These are phyloP conservation scores for Drosophila tripunctata DNA, from an alignment of 2,888 invertebrate genomes.

Conservation along the genomic window DNA sequence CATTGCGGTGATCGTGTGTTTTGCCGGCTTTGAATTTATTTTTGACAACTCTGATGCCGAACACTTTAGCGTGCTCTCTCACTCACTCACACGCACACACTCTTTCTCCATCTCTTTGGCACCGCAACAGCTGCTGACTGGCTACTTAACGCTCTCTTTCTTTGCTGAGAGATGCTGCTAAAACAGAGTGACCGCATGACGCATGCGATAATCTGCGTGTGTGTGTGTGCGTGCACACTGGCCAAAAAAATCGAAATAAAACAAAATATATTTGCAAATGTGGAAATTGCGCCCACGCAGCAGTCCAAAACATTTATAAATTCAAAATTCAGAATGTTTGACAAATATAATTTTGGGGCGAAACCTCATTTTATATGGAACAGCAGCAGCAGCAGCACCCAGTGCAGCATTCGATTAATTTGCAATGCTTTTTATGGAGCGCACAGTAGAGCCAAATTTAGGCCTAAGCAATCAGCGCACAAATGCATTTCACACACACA, in stretches of 20 bases:
- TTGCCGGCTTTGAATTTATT: slow-evolving; percentile 72
- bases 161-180: slow-evolving; percentile 57
- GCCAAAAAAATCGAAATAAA: slow-evolving; percentile 42
- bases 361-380: slow-evolving; percentile 39
- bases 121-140: slow-evolving; percentile 53
- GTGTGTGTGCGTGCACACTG: slow-evolving; percentile 27
- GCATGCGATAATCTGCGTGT: slow-evolving; percentile 56
- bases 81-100: slow-evolving; percentile 4
- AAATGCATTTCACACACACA: slow-evolving; percentile 25
- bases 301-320: slow-evolving; percentile 56
- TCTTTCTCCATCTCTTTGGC: no score
- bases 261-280: slow-evolving; percentile 61
- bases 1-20: slow-evolving; percentile 31
- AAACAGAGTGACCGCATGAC: slow-evolving; percentile 61
- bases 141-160: slow-evolving; percentile 37
- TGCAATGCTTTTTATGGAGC: slow-evolving; percentile 68
- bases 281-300: slow-evolving; percentile 69
- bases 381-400: slow-evolving; percentile 14
- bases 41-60: slow-evolving; percentile 59
- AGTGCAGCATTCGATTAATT: slow-evolving; percentile 52
- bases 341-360: slow-evolving; percentile 34
- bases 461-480: slow-evolving; percentile 51
- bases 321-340: slow-evolving; percentile 55
- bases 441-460: slow-evolving; percentile 63
- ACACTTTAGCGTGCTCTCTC: slow-evolving; percentile 30